Evolutionary conservation across 2,113 vertebrate species (phyloP).

Genomic region (Xenus cinereus): DNA sequence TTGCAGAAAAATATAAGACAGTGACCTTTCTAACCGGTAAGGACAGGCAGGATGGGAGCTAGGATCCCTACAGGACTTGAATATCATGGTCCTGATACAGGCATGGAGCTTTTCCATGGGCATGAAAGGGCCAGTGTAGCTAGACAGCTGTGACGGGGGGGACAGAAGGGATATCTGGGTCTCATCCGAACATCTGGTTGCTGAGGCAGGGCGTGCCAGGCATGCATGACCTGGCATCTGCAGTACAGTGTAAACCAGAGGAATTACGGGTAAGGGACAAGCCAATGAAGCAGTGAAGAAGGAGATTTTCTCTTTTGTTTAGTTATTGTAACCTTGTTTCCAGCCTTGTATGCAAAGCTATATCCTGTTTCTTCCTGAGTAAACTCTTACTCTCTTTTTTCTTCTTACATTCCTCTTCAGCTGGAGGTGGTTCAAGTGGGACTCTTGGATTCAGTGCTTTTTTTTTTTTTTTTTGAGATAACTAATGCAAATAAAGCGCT

Average conservation of each 20-base stretch:
- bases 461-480: neutral
- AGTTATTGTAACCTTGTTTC: neutral
- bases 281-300: neutral
- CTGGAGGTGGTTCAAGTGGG: neutral
- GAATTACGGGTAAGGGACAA: neutral
- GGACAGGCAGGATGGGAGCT: neutral
- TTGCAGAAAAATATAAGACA: neutral
- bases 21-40: neutral
- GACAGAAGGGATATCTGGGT: neutral
- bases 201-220: neutral
- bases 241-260: neutral
- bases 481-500: neutral
- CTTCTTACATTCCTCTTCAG: neutral
- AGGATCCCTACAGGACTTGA: neutral
- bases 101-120: neutral
- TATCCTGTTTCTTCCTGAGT: neutral
- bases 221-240: fast-evolving
- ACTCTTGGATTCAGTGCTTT: fast-evolving
- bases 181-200: neutral
- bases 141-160: neutral
- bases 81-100: neutral
- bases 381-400: neutral
- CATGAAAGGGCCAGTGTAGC: neutral
- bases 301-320: neutral
- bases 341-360: neutral